Base-by-base conservation (phyloP, 2,888 invertebrate species). In the Drosophila acutilabella region DNA sequence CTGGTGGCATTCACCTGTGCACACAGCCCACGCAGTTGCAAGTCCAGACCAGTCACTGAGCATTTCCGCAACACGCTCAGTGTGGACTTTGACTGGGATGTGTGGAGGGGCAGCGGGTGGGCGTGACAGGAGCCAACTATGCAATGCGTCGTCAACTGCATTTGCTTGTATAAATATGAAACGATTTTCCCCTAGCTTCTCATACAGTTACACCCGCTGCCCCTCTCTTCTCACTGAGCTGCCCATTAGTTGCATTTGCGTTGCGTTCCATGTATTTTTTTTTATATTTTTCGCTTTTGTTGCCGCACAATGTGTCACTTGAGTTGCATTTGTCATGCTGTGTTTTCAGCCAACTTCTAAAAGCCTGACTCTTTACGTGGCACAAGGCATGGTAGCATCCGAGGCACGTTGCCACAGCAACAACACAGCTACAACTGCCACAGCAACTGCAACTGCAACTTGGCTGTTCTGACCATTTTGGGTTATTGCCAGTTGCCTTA, bases 311-410 rank as follows among this genome's bases (percentile, higher is more conserved):
- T 85, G 77, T 88, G 88, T 81, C 85, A 85, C 85, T 85, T 88
- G 85, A 85, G 85, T 89, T 89, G 89, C 81, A 89, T 87, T 84
- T 89, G 84, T 84, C 85, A 87, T 86, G 82, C 69, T 74, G 48
- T 58, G 54, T 56, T 56, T 44, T 41, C 52, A 54, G 33, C 54
- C 71, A 69, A 71, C 66, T 73, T 79, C 72, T 74, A 77, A 85
- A 71, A 81, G 78, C 75, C 77, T 60, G 62, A 52, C 71, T 59
- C 67, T 48, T 33, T 30, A 1, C 42, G 14, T 20, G 42, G 33
- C 45, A 16, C 45, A 16, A 65, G 59, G 52, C 44, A 53, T 16
- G 61, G 52, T 44, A 45, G 64, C 54, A 73, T 62, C 70, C 26
- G 26, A 33, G 40, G 41, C 45, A 52, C 36, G 5, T 57, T 48